phyloP scores from a whole-genome alignment of 2,113 vertebrate genomes.

The Dipodomys spectabilis region DNA sequence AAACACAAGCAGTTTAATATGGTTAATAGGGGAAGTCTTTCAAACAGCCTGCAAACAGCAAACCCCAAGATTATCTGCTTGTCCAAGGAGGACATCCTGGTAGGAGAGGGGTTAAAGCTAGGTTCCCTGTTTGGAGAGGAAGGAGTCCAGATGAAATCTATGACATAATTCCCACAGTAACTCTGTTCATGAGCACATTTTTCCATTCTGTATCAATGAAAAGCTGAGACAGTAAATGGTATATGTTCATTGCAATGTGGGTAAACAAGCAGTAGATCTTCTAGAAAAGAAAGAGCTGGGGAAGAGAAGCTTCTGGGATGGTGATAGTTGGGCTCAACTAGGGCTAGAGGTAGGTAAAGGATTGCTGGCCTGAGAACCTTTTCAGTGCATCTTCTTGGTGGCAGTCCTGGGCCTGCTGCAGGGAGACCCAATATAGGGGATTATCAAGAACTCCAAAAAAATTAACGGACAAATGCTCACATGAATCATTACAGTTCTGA shows the following conservation, averaged over 20 bases:
- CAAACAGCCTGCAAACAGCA: constrained; percentile 36
- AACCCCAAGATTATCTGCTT: constrained; percentile 15
- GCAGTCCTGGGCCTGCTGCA: background rate
- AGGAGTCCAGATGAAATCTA: constrained; percentile 79
- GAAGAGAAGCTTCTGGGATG: background rate
- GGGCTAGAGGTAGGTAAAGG: background rate
- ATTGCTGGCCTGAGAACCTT: background rate
- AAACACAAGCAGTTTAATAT: constrained; percentile 27
- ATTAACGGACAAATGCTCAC: constrained; percentile 23
- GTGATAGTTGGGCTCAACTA: background rate
- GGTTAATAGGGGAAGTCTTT: constrained; percentile 50
- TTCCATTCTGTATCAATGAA: constrained; percentile 86
- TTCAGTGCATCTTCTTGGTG: background rate
- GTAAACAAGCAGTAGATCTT: constrained; percentile 51
- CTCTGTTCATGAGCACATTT: constrained; percentile 84
- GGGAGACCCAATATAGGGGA: background rate
- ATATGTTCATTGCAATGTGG: constrained; percentile 60
- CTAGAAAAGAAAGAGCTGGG: constrained; percentile 6
- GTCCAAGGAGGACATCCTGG: constrained; percentile 77
- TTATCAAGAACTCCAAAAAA: constrained; percentile 22
- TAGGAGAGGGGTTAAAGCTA: constrained; percentile 77
- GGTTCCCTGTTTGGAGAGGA: constrained; percentile 78
- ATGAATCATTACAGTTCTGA: constrained; percentile 34
- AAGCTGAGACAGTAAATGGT: constrained; percentile 82
- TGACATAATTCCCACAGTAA: constrained; percentile 84